Percentiles rank a stretch among this genome's conserved stretches.
Evolutionary conservation across 1,140 invertebrate species (phyloP).

Genomic region (Triops cancriformis): DNA sequence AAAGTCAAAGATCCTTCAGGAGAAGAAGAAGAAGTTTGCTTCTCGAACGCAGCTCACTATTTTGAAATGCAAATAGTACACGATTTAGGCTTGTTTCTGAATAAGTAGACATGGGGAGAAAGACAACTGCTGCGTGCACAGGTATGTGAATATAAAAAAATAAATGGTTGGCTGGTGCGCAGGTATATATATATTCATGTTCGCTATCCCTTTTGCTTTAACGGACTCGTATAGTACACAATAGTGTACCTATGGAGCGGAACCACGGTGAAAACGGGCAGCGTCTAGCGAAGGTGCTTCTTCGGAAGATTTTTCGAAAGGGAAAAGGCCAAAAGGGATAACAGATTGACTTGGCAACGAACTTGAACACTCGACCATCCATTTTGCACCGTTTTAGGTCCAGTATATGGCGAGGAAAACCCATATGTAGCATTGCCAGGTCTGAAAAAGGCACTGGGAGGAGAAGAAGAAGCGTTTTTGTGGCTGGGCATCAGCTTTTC

Average conservation of each 20-base stretch:
- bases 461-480: neutral
- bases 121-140: neutral
- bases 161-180: neutral
- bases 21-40: neutral
- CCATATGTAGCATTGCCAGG: neutral
- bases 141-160: neutral
- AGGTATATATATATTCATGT: neutral
- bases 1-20: neutral
- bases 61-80: constrained; percentile 3
- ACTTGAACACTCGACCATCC: neutral
- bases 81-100: constrained; percentile 5
- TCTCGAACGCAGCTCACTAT: neutral
- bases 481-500: neutral
- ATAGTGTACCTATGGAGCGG: too few relatives aligned
- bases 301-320: neutral
- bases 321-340: neutral
- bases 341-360: neutral
- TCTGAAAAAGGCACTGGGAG: neutral
- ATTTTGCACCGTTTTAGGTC: neutral
- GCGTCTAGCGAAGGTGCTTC: neutral
- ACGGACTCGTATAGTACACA: neutral
- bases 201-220: neutral
- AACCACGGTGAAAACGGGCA: too few relatives aligned
- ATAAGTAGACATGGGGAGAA: neutral
- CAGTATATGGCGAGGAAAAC: neutral